Conservation (phyloP, 2,113 vertebrate genomes). For the Geococcyx californianus region DNA sequence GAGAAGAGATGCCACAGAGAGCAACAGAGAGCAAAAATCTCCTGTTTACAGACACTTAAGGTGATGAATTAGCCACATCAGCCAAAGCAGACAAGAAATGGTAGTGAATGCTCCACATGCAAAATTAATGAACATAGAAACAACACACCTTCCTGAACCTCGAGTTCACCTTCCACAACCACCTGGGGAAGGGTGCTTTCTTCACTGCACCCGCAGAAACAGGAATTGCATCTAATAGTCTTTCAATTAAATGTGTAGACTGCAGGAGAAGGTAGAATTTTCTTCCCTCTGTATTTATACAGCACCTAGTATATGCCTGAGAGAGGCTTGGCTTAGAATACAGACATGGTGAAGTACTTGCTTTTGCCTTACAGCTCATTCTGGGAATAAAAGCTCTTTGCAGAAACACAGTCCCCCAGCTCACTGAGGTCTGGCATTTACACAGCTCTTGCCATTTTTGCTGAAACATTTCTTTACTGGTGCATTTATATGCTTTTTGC, state of each 20-base stretch:
- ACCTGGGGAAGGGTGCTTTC: conserved; percentile 49
- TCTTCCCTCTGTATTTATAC: conserved; percentile 16
- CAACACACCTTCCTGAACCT: conserved; percentile 33
- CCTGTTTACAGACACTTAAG: conserved; percentile 68
- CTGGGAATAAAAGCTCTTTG: conserved; percentile 46
- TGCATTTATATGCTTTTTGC: conserved; percentile 56
- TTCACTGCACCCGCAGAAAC: conserved; percentile 55
- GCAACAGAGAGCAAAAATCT: conserved; percentile 31
- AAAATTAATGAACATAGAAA: conserved; percentile 74
- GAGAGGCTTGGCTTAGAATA: neutral
- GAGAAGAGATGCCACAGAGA: conserved; percentile 38
- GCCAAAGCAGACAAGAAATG: conserved; percentile 56
- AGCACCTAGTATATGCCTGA: neutral
- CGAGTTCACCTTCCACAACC: conserved; percentile 58
- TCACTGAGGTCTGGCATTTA: conserved; percentile 51
- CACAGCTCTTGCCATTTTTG: conserved; percentile 47
- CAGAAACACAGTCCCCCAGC: neutral
- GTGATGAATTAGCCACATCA: conserved; percentile 76
- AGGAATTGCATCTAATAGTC: conserved; percentile 50
- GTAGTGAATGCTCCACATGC: conserved; percentile 63
- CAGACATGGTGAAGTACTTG: neutral
- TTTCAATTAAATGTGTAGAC: conserved; percentile 42
- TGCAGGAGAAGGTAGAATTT: conserved; percentile 24
- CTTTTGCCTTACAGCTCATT: conserved; percentile 25
- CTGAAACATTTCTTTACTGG: conserved; percentile 43